Evolutionary conservation across 2,113 vertebrate genomes (phyloP).

Genomic region (Thermophis baileyi): DNA sequence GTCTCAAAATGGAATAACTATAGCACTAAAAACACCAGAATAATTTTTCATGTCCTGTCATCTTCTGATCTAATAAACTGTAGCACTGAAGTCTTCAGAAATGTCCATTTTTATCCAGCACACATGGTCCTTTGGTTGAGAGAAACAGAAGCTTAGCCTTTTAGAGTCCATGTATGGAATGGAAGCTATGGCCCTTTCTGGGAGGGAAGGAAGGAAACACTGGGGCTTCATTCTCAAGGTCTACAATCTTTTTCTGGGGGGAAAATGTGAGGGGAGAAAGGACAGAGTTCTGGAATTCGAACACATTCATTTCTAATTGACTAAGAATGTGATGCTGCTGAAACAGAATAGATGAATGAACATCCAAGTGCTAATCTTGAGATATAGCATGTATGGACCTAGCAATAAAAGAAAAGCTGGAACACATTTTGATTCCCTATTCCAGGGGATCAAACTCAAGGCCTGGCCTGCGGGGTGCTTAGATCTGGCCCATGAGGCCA

Average conservation of each 20-base stretch:
- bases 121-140: background rate
- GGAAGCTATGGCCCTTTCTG: background rate
- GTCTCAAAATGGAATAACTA: background rate
- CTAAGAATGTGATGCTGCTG: background rate
- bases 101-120: background rate
- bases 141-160: background rate
- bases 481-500: no score
- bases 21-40: background rate
- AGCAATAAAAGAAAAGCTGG: background rate
- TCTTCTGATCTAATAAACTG: background rate
- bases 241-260: background rate
- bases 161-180: background rate
- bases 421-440: background rate
- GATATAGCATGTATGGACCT: background rate
- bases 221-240: background rate
- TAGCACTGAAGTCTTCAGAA: background rate
- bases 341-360: background rate
- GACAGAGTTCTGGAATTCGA: background rate
- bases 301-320: background rate
- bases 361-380: background rate
- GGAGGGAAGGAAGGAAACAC: background rate
- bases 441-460: background rate
- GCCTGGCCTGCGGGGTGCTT: no score
- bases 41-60: background rate
- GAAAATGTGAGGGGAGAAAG: background rate